Evolutionary conservation across 1,140 invertebrate genomes (phyloP).

Genomic region (Drosophila kohkoa): DNA sequence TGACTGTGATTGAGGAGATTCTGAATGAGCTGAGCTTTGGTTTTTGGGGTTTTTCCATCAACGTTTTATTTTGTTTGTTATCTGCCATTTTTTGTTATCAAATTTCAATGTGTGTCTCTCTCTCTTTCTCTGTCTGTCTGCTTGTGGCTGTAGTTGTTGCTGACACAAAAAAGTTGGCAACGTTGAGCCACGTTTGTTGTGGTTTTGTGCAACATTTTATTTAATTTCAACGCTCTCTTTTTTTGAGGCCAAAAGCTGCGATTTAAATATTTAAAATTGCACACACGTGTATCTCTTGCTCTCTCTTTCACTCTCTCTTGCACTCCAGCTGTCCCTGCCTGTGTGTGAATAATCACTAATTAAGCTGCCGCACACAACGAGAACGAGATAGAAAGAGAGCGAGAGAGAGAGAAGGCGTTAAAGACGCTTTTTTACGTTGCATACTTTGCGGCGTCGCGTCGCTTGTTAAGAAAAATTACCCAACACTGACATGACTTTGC

Average conservation of each 20-base stretch:
- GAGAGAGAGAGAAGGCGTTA: neutral
- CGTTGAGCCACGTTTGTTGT: conserved; percentile 29
- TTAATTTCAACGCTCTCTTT: neutral
- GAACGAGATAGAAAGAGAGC: neutral
- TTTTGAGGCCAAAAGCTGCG: conserved; percentile 1
- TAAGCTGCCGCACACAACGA: conserved; percentile 32
- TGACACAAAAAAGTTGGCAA: conserved; percentile 32
- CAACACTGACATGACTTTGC: conserved; percentile 40
- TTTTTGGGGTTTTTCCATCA: neutral
- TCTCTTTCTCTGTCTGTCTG: neutral
- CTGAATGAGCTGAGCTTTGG: neutral
- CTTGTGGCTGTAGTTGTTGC: neutral
- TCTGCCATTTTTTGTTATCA: conserved; percentile 7
- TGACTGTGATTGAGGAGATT: neutral
- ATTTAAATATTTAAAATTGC: conserved; percentile 49
- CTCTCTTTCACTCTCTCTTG: conserved; percentile 3
- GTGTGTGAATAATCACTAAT: conserved; percentile 56
- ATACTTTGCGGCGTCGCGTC: conserved; percentile 52
- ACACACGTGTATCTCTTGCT: conserved; percentile 10
- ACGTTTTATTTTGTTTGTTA: neutral
- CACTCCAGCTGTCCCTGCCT: conserved; percentile 5
- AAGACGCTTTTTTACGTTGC: conserved; percentile 49
- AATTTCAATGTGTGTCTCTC: conserved; percentile 17
- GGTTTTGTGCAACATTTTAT: conserved; percentile 38
- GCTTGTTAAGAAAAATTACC: conserved; percentile 50